phyloP scores from a whole-genome alignment of 2,888 invertebrate species.

The Coenonympha glycerion region DNA sequence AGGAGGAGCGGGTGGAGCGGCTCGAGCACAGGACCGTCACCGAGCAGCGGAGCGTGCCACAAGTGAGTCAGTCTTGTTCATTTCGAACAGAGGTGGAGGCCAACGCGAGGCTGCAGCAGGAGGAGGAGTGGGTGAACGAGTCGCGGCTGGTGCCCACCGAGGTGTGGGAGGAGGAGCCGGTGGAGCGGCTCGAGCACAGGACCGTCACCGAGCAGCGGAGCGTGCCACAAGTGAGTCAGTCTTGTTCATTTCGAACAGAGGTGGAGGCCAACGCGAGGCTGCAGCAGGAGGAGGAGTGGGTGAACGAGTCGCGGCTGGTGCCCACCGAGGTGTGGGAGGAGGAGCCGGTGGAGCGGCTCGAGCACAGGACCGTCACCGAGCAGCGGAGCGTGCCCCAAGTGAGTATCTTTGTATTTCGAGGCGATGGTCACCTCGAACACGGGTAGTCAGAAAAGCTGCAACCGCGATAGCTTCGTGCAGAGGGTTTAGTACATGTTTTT shows the following conservation, averaged over 20 bases:
- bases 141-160: slow-evolving; percentile 90
- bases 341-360: slow-evolving; percentile 88
- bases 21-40: slow-evolving; percentile 89
- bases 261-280: slow-evolving; percentile 71
- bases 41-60: slow-evolving; percentile 85
- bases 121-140: slow-evolving; percentile 86
- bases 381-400: slow-evolving; percentile 86
- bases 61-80: slow-evolving; percentile 80
- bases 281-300: slow-evolving; percentile 82
- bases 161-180: slow-evolving; percentile 94
- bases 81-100: no score
- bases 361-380: slow-evolving; percentile 90
- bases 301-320: slow-evolving; percentile 86
- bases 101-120: slow-evolving; percentile 66
- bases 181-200: slow-evolving; percentile 88
- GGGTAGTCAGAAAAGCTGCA: no score
- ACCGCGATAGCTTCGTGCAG: no score
- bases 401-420: no score
- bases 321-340: slow-evolving; percentile 97
- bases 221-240: slow-evolving; percentile 83
- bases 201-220: slow-evolving; percentile 89
- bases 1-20: slow-evolving; percentile 91
- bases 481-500: no score
- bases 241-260: slow-evolving; percentile 43
- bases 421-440: no score